A percentile compares a stretch with the other conserved stretches of the same genome.
Conservation (phyloP, 2,113 vertebrate genomes). For the Hyperoodon ampullatus region DNA sequence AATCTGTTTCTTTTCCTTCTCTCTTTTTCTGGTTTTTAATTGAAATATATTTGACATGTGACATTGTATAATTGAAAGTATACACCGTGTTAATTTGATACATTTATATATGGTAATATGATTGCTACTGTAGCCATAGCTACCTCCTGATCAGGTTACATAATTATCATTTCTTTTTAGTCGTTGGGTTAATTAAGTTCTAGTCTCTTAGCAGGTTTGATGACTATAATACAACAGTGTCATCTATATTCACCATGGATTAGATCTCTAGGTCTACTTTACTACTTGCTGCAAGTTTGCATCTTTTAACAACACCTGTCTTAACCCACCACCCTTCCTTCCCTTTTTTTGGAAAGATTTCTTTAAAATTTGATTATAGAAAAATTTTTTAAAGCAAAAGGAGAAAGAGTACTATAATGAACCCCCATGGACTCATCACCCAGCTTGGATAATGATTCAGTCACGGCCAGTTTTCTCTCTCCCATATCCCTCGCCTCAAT, state of each 20-base stretch:
- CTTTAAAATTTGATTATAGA: background rate
- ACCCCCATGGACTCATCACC: rapidly evolving
- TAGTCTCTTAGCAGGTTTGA: background rate
- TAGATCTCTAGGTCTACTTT: background rate
- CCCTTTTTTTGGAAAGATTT: background rate
- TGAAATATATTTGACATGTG: background rate
- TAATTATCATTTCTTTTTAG: background rate
- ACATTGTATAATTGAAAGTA: background rate
- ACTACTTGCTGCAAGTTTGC: too few species aligned
- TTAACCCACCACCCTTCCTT: background rate
- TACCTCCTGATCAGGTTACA: background rate
- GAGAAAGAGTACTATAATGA: background rate
- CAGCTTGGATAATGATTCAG: background rate
- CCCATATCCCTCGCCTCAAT: background rate
- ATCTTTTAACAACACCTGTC: background rate
- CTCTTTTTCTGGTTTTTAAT: background rate
- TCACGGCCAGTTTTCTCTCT: background rate
- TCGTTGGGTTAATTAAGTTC: background rate
- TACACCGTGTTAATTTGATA: background rate
- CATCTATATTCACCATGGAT: background rate
- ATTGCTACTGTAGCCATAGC: background rate
- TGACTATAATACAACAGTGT: background rate
- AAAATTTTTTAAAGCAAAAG: background rate
- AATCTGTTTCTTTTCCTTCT: background rate
- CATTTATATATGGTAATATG: background rate